Conservation (phyloP, 2,113 vertebrate species). For the Meriones unguiculatus region DNA sequence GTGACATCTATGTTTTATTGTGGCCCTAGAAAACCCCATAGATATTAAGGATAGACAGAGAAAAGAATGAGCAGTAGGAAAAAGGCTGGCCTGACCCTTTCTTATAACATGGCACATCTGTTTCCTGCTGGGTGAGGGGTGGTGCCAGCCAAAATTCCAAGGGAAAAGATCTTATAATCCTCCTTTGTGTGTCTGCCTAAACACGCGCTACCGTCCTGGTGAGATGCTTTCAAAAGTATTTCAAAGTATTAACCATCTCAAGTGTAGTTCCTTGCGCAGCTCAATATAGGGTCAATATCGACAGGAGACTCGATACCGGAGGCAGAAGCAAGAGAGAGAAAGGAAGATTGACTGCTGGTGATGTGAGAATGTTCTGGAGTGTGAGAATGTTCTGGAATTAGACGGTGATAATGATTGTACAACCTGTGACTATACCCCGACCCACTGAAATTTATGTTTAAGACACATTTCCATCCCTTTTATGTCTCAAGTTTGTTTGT, state of each 20-base stretch:
- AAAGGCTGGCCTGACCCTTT: not conserved
- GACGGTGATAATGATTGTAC: not conserved
- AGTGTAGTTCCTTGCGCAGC: not conserved
- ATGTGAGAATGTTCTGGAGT: not conserved
- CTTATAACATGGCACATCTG: not conserved
- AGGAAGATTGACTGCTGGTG: not conserved
- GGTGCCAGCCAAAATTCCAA: not conserved
- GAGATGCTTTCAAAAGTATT: not conserved
- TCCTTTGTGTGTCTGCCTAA: not conserved
- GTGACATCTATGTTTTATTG: constrained; percentile 14
- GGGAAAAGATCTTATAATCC: not conserved
- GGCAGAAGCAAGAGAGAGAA: not conserved
- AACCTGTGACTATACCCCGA: not conserved
- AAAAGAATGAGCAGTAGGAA: not conserved
- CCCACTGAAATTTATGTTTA: not conserved
- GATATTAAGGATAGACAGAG: not conserved
- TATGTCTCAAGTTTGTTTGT: not conserved
- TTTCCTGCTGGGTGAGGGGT: not conserved
- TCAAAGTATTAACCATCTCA: not conserved
- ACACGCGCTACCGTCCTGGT: not conserved
- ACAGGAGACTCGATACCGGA: not conserved
- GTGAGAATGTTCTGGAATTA: constrained; percentile 44
- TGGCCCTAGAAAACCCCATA: not conserved
- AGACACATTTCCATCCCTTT: not conserved
- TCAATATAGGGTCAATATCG: not conserved